Evolutionary conservation across 2,888 invertebrate species (phyloP).

Genomic region (Ennomos fuscantarius): DNA sequence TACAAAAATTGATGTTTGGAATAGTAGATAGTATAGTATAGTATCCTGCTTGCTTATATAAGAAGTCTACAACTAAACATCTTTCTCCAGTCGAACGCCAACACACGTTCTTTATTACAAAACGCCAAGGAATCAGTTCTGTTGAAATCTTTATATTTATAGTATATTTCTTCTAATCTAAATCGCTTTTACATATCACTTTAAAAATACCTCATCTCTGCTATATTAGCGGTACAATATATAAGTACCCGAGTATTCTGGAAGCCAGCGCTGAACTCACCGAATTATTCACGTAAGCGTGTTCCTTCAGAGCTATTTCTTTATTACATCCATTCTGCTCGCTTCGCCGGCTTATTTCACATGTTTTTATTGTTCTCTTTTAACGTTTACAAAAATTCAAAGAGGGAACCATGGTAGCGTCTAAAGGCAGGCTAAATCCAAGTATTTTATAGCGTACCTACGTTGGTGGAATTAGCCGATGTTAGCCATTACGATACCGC

Average conservation of each 20-base stretch:
- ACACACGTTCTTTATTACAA: too few relatives aligned
- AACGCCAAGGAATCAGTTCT: too few relatives aligned
- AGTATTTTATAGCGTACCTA: constrained; percentile 42
- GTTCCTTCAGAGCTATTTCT: constrained; percentile 67
- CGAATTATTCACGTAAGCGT: constrained; percentile 65
- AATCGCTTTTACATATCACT: too few relatives aligned
- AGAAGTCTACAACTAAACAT: too few relatives aligned
- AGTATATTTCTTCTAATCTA: too few relatives aligned
- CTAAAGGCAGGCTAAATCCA: constrained; percentile 37
- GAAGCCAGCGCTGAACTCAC: constrained; percentile 54
- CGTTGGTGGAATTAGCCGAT: constrained; percentile 26
- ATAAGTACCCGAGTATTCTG: constrained; percentile 25
- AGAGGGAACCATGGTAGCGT: constrained; percentile 40
- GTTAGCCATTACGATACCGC: constrained; percentile 19
- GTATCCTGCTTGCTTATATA: too few relatives aligned
- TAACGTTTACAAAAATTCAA: constrained; percentile 47
- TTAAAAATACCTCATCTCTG: too few relatives aligned
- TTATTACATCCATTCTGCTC: constrained; percentile 69
- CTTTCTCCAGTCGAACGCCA: too few relatives aligned
- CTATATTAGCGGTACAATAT: constrained; percentile 18
- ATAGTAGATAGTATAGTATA: too few relatives aligned
- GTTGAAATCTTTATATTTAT: too few relatives aligned
- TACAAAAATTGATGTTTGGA: too few relatives aligned
- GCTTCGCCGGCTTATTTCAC: constrained; percentile 59
- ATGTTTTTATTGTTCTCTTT: constrained; percentile 63